These are phyloP conservation scores for Rhyacichthys aspro DNA, from an alignment of 2,797 vertebrate species.

Conservation along the genomic window DNA sequence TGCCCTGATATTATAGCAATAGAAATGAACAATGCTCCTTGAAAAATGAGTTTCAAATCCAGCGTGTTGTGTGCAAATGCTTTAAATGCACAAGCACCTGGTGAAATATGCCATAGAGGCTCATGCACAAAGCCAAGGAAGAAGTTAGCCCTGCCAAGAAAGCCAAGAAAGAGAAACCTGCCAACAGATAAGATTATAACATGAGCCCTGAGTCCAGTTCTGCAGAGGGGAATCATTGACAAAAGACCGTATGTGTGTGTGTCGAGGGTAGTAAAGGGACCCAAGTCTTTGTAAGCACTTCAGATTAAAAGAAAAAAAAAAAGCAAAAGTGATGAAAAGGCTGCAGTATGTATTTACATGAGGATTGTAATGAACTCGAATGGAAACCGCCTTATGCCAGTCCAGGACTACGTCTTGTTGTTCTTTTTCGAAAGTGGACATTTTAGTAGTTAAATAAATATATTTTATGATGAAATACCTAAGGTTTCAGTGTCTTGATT, in stretches of 20 bases:
- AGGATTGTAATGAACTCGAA: conserved; percentile 49
- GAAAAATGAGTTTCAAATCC: conserved; percentile 16
- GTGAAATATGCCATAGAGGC: neutral
- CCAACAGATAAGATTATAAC: conserved; percentile 41
- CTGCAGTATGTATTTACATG: conserved; percentile 30
- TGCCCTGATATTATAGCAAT: conserved; percentile 29
- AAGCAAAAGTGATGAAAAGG: conserved; percentile 8
- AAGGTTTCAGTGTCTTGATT: conserved; percentile 34
- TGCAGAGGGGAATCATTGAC: conserved; percentile 16
- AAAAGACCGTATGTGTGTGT: conserved; percentile 4
- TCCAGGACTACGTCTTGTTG: conserved; percentile 47
- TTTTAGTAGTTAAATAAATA: conserved; percentile 77
- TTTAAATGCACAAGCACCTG: conserved; percentile 43
- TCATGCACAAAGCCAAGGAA: conserved; percentile 51
- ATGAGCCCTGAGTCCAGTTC: conserved; percentile 16
- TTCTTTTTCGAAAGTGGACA: conserved; percentile 65
- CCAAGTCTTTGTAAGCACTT: conserved; percentile 19
- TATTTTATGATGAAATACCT: conserved; percentile 68
- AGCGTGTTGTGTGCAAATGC: conserved; percentile 45
- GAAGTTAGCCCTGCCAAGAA: conserved; percentile 29
- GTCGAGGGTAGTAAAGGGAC: conserved; percentile 10
- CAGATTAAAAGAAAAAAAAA: too few species aligned
- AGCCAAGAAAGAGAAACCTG: conserved; percentile 46
- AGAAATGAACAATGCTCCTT: conserved; percentile 20
- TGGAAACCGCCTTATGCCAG: conserved; percentile 52